Base-by-base conservation (phyloP, 2,113 vertebrate species). In the Agapornis roseicollis region DNA sequence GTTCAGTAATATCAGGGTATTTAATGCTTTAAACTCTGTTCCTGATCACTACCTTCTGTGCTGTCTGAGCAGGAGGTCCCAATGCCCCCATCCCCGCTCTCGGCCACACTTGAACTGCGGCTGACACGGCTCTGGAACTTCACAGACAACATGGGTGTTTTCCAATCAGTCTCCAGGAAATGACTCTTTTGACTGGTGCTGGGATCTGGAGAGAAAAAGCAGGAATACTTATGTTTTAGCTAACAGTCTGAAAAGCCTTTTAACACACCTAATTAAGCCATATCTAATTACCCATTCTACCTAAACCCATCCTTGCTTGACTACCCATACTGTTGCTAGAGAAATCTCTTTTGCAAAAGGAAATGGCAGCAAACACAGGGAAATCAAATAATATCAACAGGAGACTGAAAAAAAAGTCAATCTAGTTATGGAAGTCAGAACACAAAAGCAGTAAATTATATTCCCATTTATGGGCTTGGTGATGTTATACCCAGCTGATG, bases 11-110 rank as follows among this genome's bases (percentile, higher is more conserved):
- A 35, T 11, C 2, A 1, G 17, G 58, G 13, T 64, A 61, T 65
- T 71, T 64, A 46, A 82, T 3, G 6, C 41, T 44, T 80, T 22
- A 9, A 89, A 66, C 15, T 7, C 31, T 39, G 68, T 78, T 85
- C 55, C 60, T 83, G 80, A 70, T 88, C 85, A 66, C 98, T 97
- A 99, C 99, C 99, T 96, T 99, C 99, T 13, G 98, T 97, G 97
- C 98, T 98, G 97, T 98, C 98, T 4, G 98, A 98, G 86, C 98
- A 98, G 39, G 98, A 98, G 47, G 98, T 98, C 60, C 98, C 99
- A 20, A 98, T 97, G 72, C 98, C 98, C 4, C 98, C 98, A 60
- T 99, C 98, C 77, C 98, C 94, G 4, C 98, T 98, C 95, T 98
- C 98, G 1, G 98, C 97, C 96, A 97, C 96, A 24, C 98, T 98